Percentiles rank a stretch among this genome's conserved stretches.
Conservation (phyloP, 2,113 vertebrate genomes). For the Seriola rivoliana region DNA sequence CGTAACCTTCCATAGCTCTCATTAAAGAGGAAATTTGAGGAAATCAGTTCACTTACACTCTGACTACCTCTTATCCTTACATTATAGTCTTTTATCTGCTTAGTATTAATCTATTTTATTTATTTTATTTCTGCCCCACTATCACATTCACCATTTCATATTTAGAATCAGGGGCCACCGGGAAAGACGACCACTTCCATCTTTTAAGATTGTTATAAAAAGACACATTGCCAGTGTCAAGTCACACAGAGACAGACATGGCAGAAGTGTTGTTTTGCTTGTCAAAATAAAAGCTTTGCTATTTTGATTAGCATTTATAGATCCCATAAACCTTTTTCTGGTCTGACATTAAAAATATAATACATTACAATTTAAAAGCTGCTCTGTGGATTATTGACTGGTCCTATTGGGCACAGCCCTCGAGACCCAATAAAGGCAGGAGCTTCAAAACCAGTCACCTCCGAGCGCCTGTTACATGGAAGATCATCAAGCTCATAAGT, state of each 20-base stretch:
- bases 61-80: background rate
- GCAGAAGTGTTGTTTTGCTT: background rate
- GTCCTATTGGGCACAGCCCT: too few species aligned
- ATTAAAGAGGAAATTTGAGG: conserved; percentile 13
- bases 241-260: background rate
- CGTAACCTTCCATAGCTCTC: background rate
- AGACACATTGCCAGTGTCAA: background rate
- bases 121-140: background rate
- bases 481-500: too few species aligned
- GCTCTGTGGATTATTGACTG: too few species aligned
- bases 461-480: too few species aligned
- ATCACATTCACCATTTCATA: background rate
- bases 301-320: background rate
- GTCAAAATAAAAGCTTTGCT: conserved; percentile 10
- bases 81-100: too few species aligned
- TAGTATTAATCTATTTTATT: too few species aligned
- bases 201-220: background rate
- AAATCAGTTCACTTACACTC: background rate
- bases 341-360: too few species aligned
- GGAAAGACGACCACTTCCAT: background rate
- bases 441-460: too few species aligned
- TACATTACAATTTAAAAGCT: too few species aligned
- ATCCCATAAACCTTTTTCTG: too few species aligned
- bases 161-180: background rate
- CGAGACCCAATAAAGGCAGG: too few species aligned